Evolutionary conservation across 2,113 vertebrate genomes (phyloP), one percentile per base, ranked within the genome.

Genomic region (Cynoglossus semilaevis): DNA sequence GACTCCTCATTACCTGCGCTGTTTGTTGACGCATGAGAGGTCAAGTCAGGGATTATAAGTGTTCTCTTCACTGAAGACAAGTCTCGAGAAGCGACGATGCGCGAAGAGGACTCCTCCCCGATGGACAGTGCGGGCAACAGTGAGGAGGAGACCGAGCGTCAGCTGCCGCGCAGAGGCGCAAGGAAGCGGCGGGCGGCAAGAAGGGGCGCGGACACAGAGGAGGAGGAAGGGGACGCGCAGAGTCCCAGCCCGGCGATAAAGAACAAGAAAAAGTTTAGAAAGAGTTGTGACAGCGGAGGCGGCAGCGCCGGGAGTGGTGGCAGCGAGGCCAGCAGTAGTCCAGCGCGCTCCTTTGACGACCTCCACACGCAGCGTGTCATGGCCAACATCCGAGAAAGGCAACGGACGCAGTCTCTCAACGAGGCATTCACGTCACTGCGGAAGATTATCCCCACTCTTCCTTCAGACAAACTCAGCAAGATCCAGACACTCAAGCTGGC

Each of bases 381-480:
- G 95, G 96, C 96, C 82, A 98, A 98, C 77, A 93, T 98, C 77
- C 93, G 96, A 78, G 96, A 98, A 86, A 88, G 96, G 48, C 96
- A 98, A 85, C 91, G 96, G 77, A 98, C 96, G 16, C 96, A 97
- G 86, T 98, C 96, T 36, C 92, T 98, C 58, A 98, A 98, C 89
- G 96, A 98, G 84, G 96, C 96, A 1, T 98, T 98, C 82, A 93
- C 95, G 22, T 95, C 96, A 35, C 87, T 98, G 77, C 90, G 96
- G 15, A 96, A 98, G 85, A 98, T 98, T 89, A 97, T 98, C 82
- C 96, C 96, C 79, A 98, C 96, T 40, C 92, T 98, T 78, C 96
- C 96, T 37, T 98, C 96, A 17, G 96, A 98, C 88, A 98, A 98
- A 88, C 92, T 98, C 67, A 98, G 96, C 89, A 98, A 98, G 91